Base-by-base conservation (phyloP, 2,888 invertebrate genomes). In the Stenolophus ochropezus region DNA sequence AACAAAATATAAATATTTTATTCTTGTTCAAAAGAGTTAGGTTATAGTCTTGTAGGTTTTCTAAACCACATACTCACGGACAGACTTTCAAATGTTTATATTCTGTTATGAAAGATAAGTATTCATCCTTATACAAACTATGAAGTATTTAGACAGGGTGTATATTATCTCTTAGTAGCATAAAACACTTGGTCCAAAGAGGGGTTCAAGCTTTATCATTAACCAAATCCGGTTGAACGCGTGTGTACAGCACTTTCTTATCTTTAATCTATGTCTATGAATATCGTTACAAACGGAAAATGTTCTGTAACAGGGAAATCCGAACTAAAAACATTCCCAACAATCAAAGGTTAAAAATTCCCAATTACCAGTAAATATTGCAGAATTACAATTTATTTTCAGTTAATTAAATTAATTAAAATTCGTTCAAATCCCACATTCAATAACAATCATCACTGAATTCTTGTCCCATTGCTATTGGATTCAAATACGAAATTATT, bases 201-300 rank as follows among this genome's bases (percentile, higher is more conserved):
- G 75, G 73, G 47, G 25, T 76, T 23, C 25, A 18, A 33, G 42
- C 76, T 76, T 76, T 76, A 76, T 76, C 76, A 76, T 76, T 76
- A 76, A 58, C 58, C 33, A 58, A 76, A 76, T 76, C 76, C 76
- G 76, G 76, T 76, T 33, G 11, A 51, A 51, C 4, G 51, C 51
- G 51, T 51, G 51, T 14, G 11, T 11, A 42, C 20, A 56, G 20
- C 20, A 53, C 16, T 18, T 18, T 61, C 23, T 25, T 61, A 61
- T 61, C 61, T 61, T 25, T 61, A 61, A 27, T 61, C 61, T 14
- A n/a, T 58, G 58, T 61, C 61, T 61, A 23, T 61, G 61, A 61
- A 61, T 61, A 14, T 25, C 25, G 14, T 23, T 14, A 61, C 14
- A 61, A 61, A 5, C n/a, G 61, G 61, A n/a, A 61, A 61, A 21